Conservation (phyloP, 2,113 vertebrate genomes). For the Hystrix cristata region DNA sequence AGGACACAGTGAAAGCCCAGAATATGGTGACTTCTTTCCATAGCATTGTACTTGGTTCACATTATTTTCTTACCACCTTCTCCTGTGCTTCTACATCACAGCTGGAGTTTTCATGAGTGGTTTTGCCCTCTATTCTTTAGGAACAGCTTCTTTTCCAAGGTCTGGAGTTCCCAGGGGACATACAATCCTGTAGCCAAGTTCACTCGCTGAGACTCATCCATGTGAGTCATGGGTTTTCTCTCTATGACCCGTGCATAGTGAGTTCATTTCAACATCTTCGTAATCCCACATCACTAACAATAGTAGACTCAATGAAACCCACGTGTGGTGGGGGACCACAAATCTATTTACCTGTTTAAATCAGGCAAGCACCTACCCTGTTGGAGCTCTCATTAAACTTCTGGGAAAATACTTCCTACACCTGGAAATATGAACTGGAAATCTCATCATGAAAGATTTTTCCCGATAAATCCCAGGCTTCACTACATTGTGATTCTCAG, state of each 20-base stretch:
- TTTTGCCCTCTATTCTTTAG: not conserved
- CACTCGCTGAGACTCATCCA: slow-evolving; percentile 27
- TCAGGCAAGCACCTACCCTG: slow-evolving; percentile 62
- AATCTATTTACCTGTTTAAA: slow-evolving; percentile 77
- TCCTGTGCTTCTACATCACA: not conserved
- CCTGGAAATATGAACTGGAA: slow-evolving; percentile 81
- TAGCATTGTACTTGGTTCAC: slow-evolving; percentile 25
- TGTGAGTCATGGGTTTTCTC: slow-evolving; percentile 45
- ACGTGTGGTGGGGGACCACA: slow-evolving; percentile 59
- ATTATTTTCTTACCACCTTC: slow-evolving; percentile 31
- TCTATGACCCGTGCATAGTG: slow-evolving; percentile 24
- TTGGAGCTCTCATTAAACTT: slow-evolving; percentile 77
- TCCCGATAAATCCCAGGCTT: slow-evolving; percentile 68
- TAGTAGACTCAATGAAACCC: slow-evolving; percentile 63
- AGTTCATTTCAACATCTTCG: slow-evolving; percentile 78
- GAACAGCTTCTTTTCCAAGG: slow-evolving; percentile 41
- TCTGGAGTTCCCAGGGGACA: slow-evolving; percentile 41
- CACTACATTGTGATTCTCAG: slow-evolving; percentile 54
- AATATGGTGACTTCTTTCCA: not conserved
- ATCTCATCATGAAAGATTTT: slow-evolving; percentile 81
- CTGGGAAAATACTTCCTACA: slow-evolving; percentile 77
- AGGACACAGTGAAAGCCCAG: not conserved
- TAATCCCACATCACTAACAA: slow-evolving; percentile 74
- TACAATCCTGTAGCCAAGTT: slow-evolving; percentile 18
- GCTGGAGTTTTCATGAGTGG: slow-evolving; percentile 49